Evolutionary conservation across 2,888 invertebrate species (phyloP).

Genomic region (Oeneis ivallda): DNA sequence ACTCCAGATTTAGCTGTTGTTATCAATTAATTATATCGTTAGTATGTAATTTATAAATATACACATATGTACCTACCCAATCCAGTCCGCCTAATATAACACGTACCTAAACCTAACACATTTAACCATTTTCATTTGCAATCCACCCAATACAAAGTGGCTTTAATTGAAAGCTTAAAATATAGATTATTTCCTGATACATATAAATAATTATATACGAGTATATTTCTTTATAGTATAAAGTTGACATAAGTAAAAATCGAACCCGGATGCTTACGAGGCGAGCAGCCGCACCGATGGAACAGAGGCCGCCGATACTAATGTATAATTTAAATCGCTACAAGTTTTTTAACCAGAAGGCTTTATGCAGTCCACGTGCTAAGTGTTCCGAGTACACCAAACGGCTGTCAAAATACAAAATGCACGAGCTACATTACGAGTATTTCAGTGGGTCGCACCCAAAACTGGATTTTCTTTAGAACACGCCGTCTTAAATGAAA

Average conservation of each 20-base stretch:
- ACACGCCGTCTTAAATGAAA: slow-evolving; percentile 1
- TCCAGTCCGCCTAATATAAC: no score
- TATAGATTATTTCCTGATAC: not conserved
- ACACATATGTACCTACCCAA: no score
- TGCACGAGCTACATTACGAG: slow-evolving; percentile 2
- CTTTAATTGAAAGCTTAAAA: not conserved
- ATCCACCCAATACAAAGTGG: no score
- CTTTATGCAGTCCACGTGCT: slow-evolving; percentile 15
- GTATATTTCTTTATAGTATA: no score
- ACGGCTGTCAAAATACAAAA: slow-evolving; percentile 22
- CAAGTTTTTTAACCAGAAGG: slow-evolving; percentile 11
- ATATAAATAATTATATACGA: no score
- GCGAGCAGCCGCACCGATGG: not conserved
- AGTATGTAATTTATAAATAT: no score
- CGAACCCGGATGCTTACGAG: not conserved
- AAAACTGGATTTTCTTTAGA: slow-evolving; percentile 13
- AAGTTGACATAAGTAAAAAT: not conserved
- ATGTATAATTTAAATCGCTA: slow-evolving; percentile 16
- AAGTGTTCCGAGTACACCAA: slow-evolving; percentile 14
- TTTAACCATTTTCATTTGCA: no score
- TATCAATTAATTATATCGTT: no score
- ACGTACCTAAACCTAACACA: no score
- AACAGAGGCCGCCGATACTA: slow-evolving; percentile 1
- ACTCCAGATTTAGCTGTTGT: no score
- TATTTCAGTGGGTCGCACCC: slow-evolving; percentile 15